Base-by-base conservation (phyloP, 1,140 invertebrate species). In the Vanessa atalanta region DNA sequence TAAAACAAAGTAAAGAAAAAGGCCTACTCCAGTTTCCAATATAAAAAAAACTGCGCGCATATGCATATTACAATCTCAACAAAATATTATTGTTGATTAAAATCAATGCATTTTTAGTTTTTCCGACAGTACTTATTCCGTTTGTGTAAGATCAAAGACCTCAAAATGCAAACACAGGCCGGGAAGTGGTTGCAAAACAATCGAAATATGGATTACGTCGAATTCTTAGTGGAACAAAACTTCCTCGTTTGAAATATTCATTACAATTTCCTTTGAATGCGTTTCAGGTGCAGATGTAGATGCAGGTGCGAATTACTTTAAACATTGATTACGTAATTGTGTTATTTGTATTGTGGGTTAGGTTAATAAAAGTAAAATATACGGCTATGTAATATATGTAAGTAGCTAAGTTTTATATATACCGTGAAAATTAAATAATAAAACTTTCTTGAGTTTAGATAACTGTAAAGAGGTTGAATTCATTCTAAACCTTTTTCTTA, bases 141-240 rank as follows among this genome's bases (percentile, higher is more conserved):
- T 20, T 50, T 66, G 50, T 48, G 9, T 47, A 43, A 64, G 65
- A 71, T 72, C 65, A 76, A 76, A 72, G 43, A 64, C 31, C 65
- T 75, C 23, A 43, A 48, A 69, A 60, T 60, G 23, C 64, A 67
- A 71, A 78, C 73, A 75, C 74, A n/a, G 11, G 23, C 26, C 57
- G 70, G 79, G 72, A 81, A 81, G 74, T 77, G 72, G 61, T 73
- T 65, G 65, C 70, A 73, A 77, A 81, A 81, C 79, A 79, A 77
- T 73, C 43, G 65, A 72, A 76, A 70, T 65, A 68, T 64, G 75
- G 67, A 77, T 70, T 77, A 68, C 69, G 73, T 71, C 61, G 75
- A 55, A 71, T 48, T 50, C 15, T 72, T 70, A 72, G 67, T 80
- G 72, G 77, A 77, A 60, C 75, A 81, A 76, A 81, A 81, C 79